Conservation (phyloP, 2,113 vertebrate genomes). For the Microcebus ravelobensis region DNA sequence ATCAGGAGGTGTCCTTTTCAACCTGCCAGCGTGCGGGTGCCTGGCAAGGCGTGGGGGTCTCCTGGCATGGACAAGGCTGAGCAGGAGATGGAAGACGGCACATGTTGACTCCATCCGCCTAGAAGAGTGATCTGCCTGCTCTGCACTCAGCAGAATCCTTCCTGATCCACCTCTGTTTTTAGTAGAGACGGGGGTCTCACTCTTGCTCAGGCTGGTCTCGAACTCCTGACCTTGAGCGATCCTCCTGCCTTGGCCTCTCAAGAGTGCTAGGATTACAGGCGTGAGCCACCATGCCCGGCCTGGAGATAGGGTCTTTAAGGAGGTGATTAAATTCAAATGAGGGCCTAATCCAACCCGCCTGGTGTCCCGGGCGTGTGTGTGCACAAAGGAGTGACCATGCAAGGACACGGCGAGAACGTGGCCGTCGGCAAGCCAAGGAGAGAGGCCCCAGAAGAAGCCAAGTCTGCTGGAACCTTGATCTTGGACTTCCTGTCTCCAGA, state of each 20-base stretch:
- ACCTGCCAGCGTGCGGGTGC: rapidly evolving
- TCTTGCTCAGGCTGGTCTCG: too few relatives aligned
- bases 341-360: not conserved
- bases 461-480: not conserved
- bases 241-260: too few relatives aligned
- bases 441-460: not conserved
- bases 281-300: too few relatives aligned
- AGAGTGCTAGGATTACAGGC: too few relatives aligned
- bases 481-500: not conserved
- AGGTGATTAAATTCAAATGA: not conserved
- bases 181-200: too few relatives aligned
- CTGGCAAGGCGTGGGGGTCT: rapidly evolving
- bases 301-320: not conserved
- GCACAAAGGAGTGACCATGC: not conserved
- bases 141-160: not conserved
- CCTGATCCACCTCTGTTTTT: not conserved
- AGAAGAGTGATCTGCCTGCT: rapidly evolving
- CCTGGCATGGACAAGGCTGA: not conserved
- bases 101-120: rapidly evolving
- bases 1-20: too few relatives aligned
- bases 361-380: not conserved
- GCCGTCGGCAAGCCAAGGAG: not conserved
- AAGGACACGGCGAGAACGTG: not conserved
- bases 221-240: too few relatives aligned
- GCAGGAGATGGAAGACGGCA: not conserved